phyloP scores from a whole-genome alignment of 2,888 invertebrate genomes.

The Tanypteryx hageni region DNA sequence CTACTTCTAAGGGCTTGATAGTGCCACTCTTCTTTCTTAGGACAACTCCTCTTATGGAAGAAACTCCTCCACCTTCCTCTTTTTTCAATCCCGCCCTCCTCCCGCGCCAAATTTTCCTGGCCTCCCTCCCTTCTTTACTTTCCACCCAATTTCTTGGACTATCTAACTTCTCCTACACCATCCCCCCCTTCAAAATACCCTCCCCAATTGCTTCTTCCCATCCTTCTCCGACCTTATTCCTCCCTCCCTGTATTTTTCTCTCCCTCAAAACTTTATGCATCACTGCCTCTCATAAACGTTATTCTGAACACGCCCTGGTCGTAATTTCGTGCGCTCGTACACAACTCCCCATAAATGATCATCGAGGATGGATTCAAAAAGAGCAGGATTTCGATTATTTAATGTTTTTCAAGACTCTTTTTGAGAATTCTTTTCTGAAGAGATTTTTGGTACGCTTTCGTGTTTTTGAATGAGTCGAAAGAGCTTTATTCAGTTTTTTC shows the following conservation, averaged over 20 bases:
- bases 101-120: neutral
- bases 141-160: neutral
- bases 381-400: neutral
- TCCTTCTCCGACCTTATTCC: neutral
- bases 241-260: neutral
- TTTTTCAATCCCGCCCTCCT: neutral
- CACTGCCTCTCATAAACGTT: neutral
- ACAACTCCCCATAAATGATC: slow-evolving; percentile 7
- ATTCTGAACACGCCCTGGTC: slow-evolving; percentile 26
- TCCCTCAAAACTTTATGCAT: neutral
- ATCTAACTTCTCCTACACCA: no score
- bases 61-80: neutral
- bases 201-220: neutral
- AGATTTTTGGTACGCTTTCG: no score
- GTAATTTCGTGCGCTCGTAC: slow-evolving; percentile 31
- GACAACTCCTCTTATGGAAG: neutral
- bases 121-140: neutral
- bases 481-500: no score
- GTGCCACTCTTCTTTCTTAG: neutral
- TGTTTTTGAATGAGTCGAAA: no score
- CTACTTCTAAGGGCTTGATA: neutral
- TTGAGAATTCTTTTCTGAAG: no score
- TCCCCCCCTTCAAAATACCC: no score
- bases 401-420: no score
- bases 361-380: neutral